Conservation (phyloP, 2,888 invertebrate species). For the Eremobia ochroleuca region DNA sequence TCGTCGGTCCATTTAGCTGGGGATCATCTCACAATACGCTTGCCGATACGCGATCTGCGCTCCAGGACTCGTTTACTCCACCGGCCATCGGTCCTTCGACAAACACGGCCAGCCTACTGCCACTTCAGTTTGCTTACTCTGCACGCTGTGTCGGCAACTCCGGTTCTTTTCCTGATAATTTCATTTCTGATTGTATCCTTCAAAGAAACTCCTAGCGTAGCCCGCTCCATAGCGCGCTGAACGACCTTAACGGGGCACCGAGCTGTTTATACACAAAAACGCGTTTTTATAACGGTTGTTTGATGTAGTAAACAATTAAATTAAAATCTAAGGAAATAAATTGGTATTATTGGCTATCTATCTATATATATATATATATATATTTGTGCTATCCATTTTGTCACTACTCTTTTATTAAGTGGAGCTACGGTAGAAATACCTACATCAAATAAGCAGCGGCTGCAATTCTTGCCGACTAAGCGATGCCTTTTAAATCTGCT, state of each 20-base stretch:
- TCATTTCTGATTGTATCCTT: background rate
- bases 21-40: too few relatives aligned
- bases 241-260: too few relatives aligned
- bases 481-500: constrained; percentile 37
- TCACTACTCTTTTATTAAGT: constrained; percentile 2
- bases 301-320: too few relatives aligned
- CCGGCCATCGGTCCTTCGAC: background rate
- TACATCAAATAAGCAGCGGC: constrained; percentile 17
- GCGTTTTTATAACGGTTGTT: too few relatives aligned
- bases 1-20: too few relatives aligned
- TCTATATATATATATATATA: too few relatives aligned
- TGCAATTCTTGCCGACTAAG: constrained; percentile 40
- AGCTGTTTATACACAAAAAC: too few relatives aligned
- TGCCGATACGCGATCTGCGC: too few relatives aligned
- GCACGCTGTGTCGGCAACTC: background rate
- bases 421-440: background rate
- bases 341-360: too few relatives aligned
- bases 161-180: background rate
- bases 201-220: background rate
- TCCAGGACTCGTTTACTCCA: too few relatives aligned
- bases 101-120: background rate
- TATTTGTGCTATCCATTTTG: background rate
- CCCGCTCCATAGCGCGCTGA: background rate
- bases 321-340: too few relatives aligned
- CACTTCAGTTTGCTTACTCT: background rate